Base-by-base conservation (phyloP, 2,888 invertebrate species). In the Blastobasis lacticolella region DNA sequence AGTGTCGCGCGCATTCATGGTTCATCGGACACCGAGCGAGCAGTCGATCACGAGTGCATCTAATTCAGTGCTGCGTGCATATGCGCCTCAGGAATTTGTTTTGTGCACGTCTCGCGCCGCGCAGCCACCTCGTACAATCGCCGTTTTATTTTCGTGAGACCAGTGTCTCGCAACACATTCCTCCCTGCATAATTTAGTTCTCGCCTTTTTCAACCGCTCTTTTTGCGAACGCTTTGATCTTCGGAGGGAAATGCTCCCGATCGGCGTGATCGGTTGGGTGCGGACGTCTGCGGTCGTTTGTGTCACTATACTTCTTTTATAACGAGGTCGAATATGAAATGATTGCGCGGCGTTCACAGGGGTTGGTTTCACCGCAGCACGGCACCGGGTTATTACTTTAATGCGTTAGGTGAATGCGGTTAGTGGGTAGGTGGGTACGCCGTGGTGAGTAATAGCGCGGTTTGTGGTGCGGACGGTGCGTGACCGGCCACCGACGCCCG, bases 71-170 rank as follows among this genome's bases (percentile, higher is more conserved):
- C 75, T 71, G 23, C 23, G 73, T 73, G 76, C 73, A 73, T 78
- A 73, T 80, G 81, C 78, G 75, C 78, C 73, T 59, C 64, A 84
- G 84, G 86, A 85, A 86, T 86, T 84, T 78, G 80, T 81, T 80
- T 80, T 78, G 78, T 80, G 79, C 78, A 78, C 78, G 76, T 71
- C 74, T 23, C 76, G 72, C 73, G 71, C 68, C 67, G 46, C 37
- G 43, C 44, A 44, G 23, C 23, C 23, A 23, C 23, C 23, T 23
- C 36, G 6, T 71, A 75, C 73, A 73, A 78, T 77, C 74, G 75
- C 71, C 67, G 77, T 81, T 84, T 85, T 85, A 85, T 86, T 86
- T 85, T 78, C 63, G 75, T 71, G 67, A 76, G 76, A 78, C 74
- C 74, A 64, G 71, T 75, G 74, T 79, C 77, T 74, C 71, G 70